Evolutionary conservation across 2,888 invertebrate genomes (phyloP), one percentile per base, ranked within the genome.

Genomic region (Neria commutata): DNA sequence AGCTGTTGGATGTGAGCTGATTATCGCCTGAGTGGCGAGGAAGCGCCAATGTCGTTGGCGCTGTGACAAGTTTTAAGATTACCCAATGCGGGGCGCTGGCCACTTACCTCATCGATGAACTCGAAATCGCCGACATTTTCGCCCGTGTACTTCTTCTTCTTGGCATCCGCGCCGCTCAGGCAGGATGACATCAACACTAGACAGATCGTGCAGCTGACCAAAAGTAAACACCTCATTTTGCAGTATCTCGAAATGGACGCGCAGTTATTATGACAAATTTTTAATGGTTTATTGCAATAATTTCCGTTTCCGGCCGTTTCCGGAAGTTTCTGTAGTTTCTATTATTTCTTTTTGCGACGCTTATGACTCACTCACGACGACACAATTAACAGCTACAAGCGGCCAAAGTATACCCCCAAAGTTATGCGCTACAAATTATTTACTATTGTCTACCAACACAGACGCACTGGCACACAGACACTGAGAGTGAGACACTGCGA

Each of bases 41-140:
- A n/a, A n/a, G n/a, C n/a, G n/a, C n/a, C n/a, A n/a, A 17, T 34
- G 33, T 8, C 14, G 33, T 48, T 23, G 5, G 42, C n/a, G 42
- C 42, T 16, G n/a, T 42, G 5, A 42, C 6, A 8, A 8, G 29
- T 6, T 6, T 11, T 29, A 11, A 11, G 6, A 29, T 6, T 29
- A 6, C 6, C 6, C 29, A 58, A 24, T 57, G 52, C 52, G 59
- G 61, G 60, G 60, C 61, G 62, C 54, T 62, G 21, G 37, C 26
- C 24, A 72, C 80, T 85, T 84, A 90, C 90, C 88, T 90, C 90
- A 83, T 90, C 90, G 75, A 89, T 89, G 79, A 90, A 90, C 79
- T 90, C 90, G 79, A 90, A 90, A 81, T 90, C 90, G 65, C 79
- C 77, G 61, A 89, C 89, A 77, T 90, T 90, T 72, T 78, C 79